Evolutionary conservation across 2,888 invertebrate genomes (phyloP).

Genomic region (Nemapogon koenigi): DNA sequence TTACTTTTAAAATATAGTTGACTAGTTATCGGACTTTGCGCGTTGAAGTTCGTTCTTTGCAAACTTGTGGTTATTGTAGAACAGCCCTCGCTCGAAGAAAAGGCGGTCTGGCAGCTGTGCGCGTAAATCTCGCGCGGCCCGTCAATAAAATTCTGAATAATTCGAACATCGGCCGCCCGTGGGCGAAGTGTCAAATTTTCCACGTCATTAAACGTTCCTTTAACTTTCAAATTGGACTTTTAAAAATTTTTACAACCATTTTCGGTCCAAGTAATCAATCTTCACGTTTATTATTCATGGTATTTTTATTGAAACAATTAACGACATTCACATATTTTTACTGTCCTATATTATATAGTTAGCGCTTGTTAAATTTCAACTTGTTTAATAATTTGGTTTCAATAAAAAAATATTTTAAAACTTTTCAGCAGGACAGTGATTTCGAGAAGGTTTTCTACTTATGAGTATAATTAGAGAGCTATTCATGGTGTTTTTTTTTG

Average conservation of each 20-base stretch:
- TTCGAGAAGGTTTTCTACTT: too few relatives aligned
- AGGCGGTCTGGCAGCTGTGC: conserved; percentile 19
- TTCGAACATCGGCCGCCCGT: conserved; percentile 29
- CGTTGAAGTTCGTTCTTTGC: conserved; percentile 1
- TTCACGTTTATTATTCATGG: neutral
- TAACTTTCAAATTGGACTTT: conserved; percentile 32
- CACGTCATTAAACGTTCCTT: conserved; percentile 44
- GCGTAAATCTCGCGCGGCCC: conserved; percentile 26
- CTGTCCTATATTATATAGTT: too few relatives aligned
- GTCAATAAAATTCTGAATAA: conserved; percentile 48
- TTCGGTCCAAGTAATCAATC: conserved; percentile 21
- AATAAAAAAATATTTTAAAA: too few relatives aligned
- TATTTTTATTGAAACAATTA: conserved; percentile 1
- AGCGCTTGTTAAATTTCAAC: too few relatives aligned
- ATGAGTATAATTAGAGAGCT: too few relatives aligned
- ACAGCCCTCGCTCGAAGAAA: neutral
- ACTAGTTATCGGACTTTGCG: conserved; percentile 8
- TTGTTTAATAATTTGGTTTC: too few relatives aligned
- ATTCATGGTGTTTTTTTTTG: too few relatives aligned
- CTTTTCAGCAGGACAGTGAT: too few relatives aligned
- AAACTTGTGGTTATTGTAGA: conserved; percentile 5
- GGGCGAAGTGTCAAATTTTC: conserved; percentile 55
- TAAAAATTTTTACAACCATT: conserved; percentile 27
- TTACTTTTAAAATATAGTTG: conserved; percentile 10
- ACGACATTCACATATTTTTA: too few relatives aligned